These are phyloP conservation scores for Epinotia nisella DNA, from an alignment of 2,888 invertebrate genomes.

Conservation along the genomic window DNA sequence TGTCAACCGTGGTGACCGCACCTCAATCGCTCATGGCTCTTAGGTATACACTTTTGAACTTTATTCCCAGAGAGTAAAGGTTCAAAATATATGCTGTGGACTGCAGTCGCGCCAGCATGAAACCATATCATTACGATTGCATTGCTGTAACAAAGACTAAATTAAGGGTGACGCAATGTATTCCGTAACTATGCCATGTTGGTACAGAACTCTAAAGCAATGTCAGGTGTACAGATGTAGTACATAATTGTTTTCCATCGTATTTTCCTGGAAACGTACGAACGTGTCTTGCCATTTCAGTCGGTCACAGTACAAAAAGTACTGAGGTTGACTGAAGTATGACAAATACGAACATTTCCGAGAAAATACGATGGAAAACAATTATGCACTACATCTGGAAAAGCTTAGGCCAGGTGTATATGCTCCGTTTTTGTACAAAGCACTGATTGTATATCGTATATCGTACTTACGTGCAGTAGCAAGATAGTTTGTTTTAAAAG, in stretches of 20 bases:
- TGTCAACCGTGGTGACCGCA: background rate
- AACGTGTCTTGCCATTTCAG: too few species aligned
- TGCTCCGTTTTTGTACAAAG: background rate
- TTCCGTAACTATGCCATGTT: background rate
- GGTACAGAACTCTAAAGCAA: background rate
- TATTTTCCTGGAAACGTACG: too few species aligned
- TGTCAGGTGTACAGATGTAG: too few species aligned
- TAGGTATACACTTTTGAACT: background rate
- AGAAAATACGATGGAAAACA: too few species aligned
- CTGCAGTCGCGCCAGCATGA: background rate
- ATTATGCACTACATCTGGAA: too few species aligned
- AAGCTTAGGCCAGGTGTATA: constrained; percentile 6
- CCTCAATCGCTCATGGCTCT: background rate
- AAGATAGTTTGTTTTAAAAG: background rate
- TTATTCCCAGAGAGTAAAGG: background rate
- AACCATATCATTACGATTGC: background rate
- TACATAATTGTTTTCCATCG: too few species aligned
- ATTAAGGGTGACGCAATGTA: background rate
- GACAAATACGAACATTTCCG: too few species aligned
- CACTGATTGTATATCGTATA: background rate
- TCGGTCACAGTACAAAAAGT: too few species aligned
- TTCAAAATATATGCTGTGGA: constrained; percentile 4
- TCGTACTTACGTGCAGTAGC: background rate
- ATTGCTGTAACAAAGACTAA: background rate
- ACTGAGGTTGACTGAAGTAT: too few species aligned